Evolutionary conservation across 1,140 invertebrate species (phyloP).

Genomic region (Portunus trituberculatus): DNA sequence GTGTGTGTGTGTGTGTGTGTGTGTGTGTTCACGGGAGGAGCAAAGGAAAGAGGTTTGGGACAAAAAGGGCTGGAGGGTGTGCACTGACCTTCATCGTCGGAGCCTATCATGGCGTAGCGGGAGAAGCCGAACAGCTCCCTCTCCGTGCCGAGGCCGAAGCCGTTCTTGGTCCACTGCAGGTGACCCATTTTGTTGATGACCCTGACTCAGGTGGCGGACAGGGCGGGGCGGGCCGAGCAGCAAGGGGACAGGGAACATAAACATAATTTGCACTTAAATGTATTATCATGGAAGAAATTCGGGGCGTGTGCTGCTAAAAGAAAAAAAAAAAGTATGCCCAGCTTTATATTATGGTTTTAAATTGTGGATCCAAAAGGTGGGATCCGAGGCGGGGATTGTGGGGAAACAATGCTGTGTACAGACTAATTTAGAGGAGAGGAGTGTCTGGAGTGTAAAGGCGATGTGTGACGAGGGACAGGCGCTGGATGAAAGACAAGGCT

Average conservation of each 20-base stretch:
- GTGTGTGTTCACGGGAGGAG: background rate
- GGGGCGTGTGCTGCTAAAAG: background rate
- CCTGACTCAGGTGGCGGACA: constrained; percentile 1
- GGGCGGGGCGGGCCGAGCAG: background rate
- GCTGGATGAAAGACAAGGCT: background rate
- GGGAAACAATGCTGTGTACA: no score
- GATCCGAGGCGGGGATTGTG: background rate
- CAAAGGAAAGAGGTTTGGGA: background rate
- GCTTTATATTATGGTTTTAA: background rate
- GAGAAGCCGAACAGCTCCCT: constrained; percentile 89
- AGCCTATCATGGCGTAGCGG: constrained; percentile 68
- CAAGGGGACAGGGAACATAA: background rate
- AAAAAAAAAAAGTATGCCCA: background rate
- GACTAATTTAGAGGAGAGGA: no score
- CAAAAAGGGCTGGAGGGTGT: background rate
- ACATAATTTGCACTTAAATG: constrained; percentile 24
- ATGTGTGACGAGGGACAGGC: background rate
- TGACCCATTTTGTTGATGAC: constrained; percentile 91
- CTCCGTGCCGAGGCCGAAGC: constrained; percentile 93
- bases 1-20: no score
- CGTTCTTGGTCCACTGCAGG: constrained; percentile 96
- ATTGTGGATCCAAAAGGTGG: background rate
- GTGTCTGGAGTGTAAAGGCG: background rate
- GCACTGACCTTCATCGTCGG: constrained; percentile 64
- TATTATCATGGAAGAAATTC: constrained; percentile 24